Base-by-base conservation (phyloP, 2,113 vertebrate species). In the Siniperca chuatsi region DNA sequence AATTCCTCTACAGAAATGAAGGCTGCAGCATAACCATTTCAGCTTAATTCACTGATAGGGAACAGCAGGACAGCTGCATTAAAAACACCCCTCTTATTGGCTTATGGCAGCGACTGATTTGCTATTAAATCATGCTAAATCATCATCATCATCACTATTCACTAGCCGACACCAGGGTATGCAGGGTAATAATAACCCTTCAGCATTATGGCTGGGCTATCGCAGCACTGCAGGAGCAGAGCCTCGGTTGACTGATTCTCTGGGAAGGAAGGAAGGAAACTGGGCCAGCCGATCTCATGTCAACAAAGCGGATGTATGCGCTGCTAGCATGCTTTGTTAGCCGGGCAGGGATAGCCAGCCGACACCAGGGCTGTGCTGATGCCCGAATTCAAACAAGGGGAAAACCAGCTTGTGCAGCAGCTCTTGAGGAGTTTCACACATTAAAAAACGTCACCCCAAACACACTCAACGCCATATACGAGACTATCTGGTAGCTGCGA, bases 231-330 rank as follows among this genome's bases (percentile, higher is more conserved):
- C 82, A 81, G 75, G 55, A 83, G 62, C 57, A 18, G 78, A 64
- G 44, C 54, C 65, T 81, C 66, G 79, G 21, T 3, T 70, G 57
- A 55, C 25, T 23, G 75, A 60, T 52, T 73, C 67, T 57, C 64
- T 42, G 86, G 79, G 84, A 83, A 52, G 76, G 64, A 57, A 85
- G 64, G 82, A 86, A 88, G 89, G 86, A 94, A 91, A 89, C 62
- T 81, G 84, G 85, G 91, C 81, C 89, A 81, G 87, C 70, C 83
- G 85, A 84, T 90, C 75, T 81, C 83, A 90, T 95, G 93, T 94
- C 94, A 95, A 95, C 94, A 94, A 94, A 94, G 93, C 95, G 91
- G 93, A 93, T 91, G 89, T 90, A 54, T 90, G 92, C 42, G 79
- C 86, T 33, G 89, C 74, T 94, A 94, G 94, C 93, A 88, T 81